Base-by-base conservation (phyloP, 2,113 vertebrate genomes). In the Chionomys nivalis region DNA sequence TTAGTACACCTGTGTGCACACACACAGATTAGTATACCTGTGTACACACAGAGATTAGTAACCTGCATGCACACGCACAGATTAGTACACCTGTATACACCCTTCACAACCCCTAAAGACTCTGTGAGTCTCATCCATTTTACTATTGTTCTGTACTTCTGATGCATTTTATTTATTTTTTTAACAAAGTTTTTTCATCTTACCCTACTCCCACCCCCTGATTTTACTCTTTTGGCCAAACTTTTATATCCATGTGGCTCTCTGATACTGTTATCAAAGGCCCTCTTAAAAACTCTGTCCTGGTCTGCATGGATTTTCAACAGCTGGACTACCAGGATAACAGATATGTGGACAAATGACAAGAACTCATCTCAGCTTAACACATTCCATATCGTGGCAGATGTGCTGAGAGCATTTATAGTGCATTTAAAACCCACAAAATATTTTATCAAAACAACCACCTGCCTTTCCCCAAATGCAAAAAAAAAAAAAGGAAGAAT, bases 201-300 rank as follows among this genome's bases (percentile, higher is more conserved):
- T 19, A 21, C 16, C 10, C n/a, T 39, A 10, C 39, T 36, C 10
- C 23, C 39, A 10, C n/a, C 17, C n/a, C n/a, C 58, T 58, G 5
- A 28, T 24, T 89, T 93, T 89, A 33, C 23, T 52, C 1, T 96
- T 96, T 90, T 72, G 49, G 87, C 76, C 58, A 81, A 78, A 36
- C 86, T 96, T 63, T 96, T 68, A 65, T 49, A 92, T 87, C 82
- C 63, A 19, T 79, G 24, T 24, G 13, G 0, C 47, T 89, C 28
- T 92, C 86, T 66, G 73, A 68, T 66, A 36, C 28, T 55, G 58
- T 92, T 76, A 61, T 92, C 66, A 72, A 39, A 93, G 31, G 1
- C 6, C 47, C 31, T 86, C 72, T 91, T 75, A 61, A 33, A 85
- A 78, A 77, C 28, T 61, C 75, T 47, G 24, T 42, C 33, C 81